Conservation (phyloP, 2,113 vertebrate species). For the Micromys minutus region DNA sequence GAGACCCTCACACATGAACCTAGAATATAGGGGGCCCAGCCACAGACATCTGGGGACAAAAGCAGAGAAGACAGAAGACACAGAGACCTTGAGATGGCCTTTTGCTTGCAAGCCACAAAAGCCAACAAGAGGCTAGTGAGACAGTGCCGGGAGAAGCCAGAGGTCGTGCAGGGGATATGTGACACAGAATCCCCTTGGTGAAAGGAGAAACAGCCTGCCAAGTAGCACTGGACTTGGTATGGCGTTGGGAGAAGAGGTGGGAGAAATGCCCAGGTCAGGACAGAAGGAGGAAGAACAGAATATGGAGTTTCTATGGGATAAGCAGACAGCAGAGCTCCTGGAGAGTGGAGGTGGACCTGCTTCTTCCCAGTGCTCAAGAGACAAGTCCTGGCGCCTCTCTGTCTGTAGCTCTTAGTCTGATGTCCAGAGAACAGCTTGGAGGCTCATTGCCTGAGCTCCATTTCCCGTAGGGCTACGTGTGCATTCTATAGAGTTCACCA, state of each 20-base stretch:
- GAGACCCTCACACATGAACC: not conserved
- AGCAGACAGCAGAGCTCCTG: not conserved
- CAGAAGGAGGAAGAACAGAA: not conserved
- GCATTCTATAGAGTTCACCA: rapidly evolving
- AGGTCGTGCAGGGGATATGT: rapidly evolving
- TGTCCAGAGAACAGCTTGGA: not conserved
- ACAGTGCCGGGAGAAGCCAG: not conserved
- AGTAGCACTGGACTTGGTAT: not conserved
- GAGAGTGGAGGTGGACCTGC: rapidly evolving
- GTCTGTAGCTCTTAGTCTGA: not conserved
- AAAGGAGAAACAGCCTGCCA: not conserved
- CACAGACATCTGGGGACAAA: not conserved
- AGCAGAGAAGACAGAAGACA: too few species aligned
- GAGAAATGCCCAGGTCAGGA: rapidly evolving
- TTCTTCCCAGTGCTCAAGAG: not conserved
- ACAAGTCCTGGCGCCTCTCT: not conserved
- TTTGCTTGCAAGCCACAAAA: not conserved
- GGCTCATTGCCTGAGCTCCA: rapidly evolving
- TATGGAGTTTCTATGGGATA: rapidly evolving
- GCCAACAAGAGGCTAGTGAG: not conserved
- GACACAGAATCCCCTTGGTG: not conserved
- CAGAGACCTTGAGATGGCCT: not conserved
- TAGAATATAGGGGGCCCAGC: not conserved
- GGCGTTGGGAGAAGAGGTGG: rapidly evolving
- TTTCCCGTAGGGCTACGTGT: not conserved